phyloP scores from a whole-genome alignment of 2,888 invertebrate species.

The Lordiphosa fenestrarum region DNA sequence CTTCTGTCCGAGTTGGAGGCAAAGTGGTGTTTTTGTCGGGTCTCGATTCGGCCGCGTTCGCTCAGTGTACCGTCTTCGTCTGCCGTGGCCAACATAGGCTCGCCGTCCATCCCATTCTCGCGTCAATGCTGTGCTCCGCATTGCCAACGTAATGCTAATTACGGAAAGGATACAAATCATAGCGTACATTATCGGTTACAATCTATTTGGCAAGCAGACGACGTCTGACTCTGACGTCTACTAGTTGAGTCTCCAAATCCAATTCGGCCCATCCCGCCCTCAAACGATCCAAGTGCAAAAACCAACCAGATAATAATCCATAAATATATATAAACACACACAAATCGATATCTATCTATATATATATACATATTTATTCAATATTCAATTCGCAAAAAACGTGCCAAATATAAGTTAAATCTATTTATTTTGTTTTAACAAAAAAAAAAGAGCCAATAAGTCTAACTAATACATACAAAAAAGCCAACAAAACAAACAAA shows the following conservation, averaged over 20 bases:
- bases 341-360: constrained; percentile 1
- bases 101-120: constrained; percentile 47
- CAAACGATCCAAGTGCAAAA: constrained; percentile 39
- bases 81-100: constrained; percentile 62
- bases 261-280: constrained; percentile 25
- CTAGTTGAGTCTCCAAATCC: constrained; percentile 36
- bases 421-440: constrained; percentile 72
- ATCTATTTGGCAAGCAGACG: constrained; percentile 77
- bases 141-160: constrained; percentile 78
- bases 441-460: constrained; percentile 72
- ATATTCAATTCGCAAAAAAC: constrained; percentile 63
- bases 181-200: constrained; percentile 78
- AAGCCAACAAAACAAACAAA: constrained; percentile 42
- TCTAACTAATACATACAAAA: constrained; percentile 67
- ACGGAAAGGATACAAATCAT: constrained; percentile 77
- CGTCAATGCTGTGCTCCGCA: constrained; percentile 66
- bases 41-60: constrained; percentile 58
- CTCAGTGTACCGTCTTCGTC: constrained; percentile 19
- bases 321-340: constrained; percentile 13
- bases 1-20: constrained; percentile 62
- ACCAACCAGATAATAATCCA: constrained; percentile 10
- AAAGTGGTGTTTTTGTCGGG: constrained; percentile 30
- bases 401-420: constrained; percentile 72
- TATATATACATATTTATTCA: constrained; percentile 37
- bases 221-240: constrained; percentile 47